These are phyloP conservation scores for Gavia stellata DNA, from an alignment of 2,113 vertebrate genomes.

Conservation along the genomic window DNA sequence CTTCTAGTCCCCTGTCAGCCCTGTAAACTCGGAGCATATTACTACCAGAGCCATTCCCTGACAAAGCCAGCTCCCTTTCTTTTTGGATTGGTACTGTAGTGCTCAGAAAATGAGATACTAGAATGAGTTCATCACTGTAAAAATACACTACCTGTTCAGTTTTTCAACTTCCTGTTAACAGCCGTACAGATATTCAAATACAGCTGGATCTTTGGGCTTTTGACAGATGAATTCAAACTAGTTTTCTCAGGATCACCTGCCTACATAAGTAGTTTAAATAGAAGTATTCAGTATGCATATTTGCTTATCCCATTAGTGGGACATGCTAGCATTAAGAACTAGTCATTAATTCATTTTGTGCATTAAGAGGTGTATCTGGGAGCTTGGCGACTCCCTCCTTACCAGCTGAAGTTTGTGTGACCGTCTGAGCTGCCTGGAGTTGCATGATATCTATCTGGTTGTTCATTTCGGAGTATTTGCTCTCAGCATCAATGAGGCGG, in stretches of 20 bases:
- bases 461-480: constrained; percentile 95
- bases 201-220: background rate
- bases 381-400: constrained; percentile 53
- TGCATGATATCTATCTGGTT: constrained; percentile 94
- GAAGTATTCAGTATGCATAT: background rate
- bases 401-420: constrained; percentile 90
- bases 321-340: background rate
- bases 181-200: background rate
- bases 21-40: background rate
- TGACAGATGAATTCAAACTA: background rate
- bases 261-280: background rate
- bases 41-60: background rate
- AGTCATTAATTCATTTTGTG: background rate
- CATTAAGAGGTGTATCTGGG: background rate
- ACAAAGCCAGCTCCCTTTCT: background rate
- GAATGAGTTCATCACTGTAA: background rate
- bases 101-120: background rate
- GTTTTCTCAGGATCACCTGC: background rate
- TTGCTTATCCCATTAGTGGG: background rate
- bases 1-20: background rate
- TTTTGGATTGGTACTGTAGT: background rate
- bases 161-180: background rate
- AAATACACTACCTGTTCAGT: background rate
- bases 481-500: constrained; percentile 85
- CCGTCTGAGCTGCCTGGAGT: constrained; percentile 86